Base-by-base conservation (phyloP, 2,888 invertebrate genomes). In the Parnassius mnemosyne region DNA sequence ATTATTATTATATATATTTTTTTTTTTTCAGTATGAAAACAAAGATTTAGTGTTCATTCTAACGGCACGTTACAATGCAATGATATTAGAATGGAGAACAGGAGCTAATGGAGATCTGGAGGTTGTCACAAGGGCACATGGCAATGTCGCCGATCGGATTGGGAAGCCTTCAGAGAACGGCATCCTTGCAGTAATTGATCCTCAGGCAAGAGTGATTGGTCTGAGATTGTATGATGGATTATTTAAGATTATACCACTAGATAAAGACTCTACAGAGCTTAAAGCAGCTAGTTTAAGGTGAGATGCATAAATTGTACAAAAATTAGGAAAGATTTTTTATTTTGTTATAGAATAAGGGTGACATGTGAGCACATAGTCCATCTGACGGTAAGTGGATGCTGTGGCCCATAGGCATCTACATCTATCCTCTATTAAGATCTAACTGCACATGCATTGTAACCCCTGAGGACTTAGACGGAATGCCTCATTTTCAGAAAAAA, bases 91-190 rank as follows among this genome's bases (percentile, higher is more conserved):
- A 87, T 99, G 98, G 87, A 93, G 93, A 57, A 94, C 94, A 53
- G 91, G 92, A 3, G 77, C 89, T 12, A 94, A 95, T 68, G 96
- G 95, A 5, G 97, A 97, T 65, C 93, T 99, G 61, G 97, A 98
- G 79, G 98, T 99, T 34, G 94, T 98, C 57, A 99, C 99, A 1
- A 95, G 96, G 81, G 99, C 99, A 3, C 97, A 98, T 81, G 99
- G 99, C 3, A 98, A 97, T 93, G 98, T 99, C 1, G 95, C 97
- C 1, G 98, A 99, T 85, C 93, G 96, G 64, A 98, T 99, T 68
- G 98, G 98, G 0, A 96, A 98, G 79, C 96, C 97, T 1, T 97
- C 98, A 0, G 99, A 99, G 83, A 98, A 97, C 59, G 99, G 99
- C 1, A 97, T 98, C 62, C 94, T 99, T 70, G 98, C 97, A 1